Base-by-base conservation (phyloP, 2,113 vertebrate genomes). In the Labeo catla region DNA sequence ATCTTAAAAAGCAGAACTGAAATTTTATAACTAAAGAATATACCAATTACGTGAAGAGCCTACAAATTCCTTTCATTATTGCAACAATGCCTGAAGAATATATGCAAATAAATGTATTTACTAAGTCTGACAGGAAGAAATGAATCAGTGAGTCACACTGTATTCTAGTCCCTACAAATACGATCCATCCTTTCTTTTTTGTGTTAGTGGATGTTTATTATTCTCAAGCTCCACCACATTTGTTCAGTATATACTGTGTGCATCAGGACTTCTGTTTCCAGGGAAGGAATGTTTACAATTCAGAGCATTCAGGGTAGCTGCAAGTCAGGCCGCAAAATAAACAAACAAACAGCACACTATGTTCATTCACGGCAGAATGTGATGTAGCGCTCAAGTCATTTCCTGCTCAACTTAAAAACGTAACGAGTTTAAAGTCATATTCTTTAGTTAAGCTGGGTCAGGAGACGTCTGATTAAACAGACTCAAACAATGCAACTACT, bases 251-350 rank as follows among this genome's bases (percentile, higher is more conserved):
- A 68, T 28, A 54, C 66, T 83, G 50, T 4, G 28, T 47, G 68
- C 73, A 73, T 72, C 72, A 85, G 16, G 80, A 85, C 57, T 70
- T 66, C 73, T 70, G 50, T 19, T 47, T 50, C 8, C 23, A 72
- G 59, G 72, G 59, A 85, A 76, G 23, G n/a, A 77, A 63, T 82
- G 72, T 88, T 83, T 77, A 77, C 54, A 52, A 82, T 82, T 82
- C 43, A 28, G 8, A 7, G 49, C 81, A 84, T 73, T 57, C 36
- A 45, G 50, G 50, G 50, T 70, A 21, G 28, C 28, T 36, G 61
- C 23, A 49, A 82, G 61, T 52, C 45, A 82, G 8, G 28, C 68
- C 68, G 57, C 49, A 73, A 59, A 84, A 84, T 45, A 84, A 84
- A 84, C 68, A 23, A 73, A 73, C 49, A 84, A 59, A 84, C 19